Evolutionary conservation across 2,113 vertebrate genomes (phyloP).

Genomic region (Pseudonaja textilis): DNA sequence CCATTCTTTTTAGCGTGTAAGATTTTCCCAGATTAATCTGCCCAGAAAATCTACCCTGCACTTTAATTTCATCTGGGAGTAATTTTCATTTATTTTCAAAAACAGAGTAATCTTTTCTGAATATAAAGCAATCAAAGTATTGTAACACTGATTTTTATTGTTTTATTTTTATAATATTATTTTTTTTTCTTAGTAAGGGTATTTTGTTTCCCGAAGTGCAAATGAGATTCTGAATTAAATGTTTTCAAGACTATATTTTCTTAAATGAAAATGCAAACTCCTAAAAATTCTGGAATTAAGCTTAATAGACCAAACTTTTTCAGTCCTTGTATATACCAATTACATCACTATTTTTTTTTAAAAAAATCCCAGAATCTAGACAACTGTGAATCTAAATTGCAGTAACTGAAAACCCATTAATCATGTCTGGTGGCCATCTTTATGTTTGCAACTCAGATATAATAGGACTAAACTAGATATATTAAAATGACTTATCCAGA

Average conservation of each 20-base stretch:
- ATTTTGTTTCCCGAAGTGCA: background rate
- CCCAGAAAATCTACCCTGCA: background rate
- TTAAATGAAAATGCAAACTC: conserved; percentile 28
- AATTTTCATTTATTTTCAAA: background rate
- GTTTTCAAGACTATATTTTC: background rate
- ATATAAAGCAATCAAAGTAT: background rate
- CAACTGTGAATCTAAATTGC: background rate
- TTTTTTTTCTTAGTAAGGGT: background rate
- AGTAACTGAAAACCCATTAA: background rate
- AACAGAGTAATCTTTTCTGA: background rate
- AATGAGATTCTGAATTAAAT: background rate
- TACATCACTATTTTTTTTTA: background rate
- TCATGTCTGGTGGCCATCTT: background rate
- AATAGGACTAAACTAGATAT: background rate
- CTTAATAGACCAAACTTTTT: background rate
- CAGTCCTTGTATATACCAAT: conserved; percentile 13
- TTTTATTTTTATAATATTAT: background rate
- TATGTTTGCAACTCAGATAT: background rate
- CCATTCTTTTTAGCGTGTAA: background rate
- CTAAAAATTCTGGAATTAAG: conserved; percentile 23
- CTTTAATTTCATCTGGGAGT: background rate
- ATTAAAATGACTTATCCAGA: background rate
- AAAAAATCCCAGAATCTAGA: background rate
- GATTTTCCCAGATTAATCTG: background rate
- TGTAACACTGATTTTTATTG: background rate